A percentile compares a stretch with the other conserved stretches of the same genome.
These are phyloP conservation scores for Aleiodes leptofemur DNA, from an alignment of 2,888 invertebrate species.

Conservation along the genomic window DNA sequence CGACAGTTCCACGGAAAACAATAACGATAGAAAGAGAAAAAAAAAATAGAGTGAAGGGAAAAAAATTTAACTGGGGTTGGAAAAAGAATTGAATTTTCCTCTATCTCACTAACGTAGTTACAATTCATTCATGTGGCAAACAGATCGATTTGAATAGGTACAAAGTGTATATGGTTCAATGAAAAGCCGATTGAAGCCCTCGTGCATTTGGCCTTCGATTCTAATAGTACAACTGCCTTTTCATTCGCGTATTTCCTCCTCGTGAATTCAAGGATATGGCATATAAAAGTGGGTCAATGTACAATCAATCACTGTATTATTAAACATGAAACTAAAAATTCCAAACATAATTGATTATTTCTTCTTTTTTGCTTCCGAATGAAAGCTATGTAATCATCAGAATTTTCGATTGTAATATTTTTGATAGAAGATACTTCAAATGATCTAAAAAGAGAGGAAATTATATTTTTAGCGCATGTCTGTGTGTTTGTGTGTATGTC, in stretches of 20 bases:
- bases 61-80: not conserved
- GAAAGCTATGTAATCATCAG: no score
- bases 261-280: conserved; percentile 14
- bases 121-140: conserved; percentile 31
- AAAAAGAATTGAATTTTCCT: not conserved
- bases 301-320: not conserved
- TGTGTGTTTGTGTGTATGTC: no score
- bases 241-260: conserved; percentile 27
- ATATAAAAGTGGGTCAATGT: conserved; percentile 20
- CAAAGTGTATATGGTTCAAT: conserved; percentile 16
- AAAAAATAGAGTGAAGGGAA: not conserved
- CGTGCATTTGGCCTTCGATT: conserved; percentile 9
- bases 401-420: no score
- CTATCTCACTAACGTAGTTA: not conserved
- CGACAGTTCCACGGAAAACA: conserved; percentile 5
- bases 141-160: conserved; percentile 21
- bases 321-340: no score
- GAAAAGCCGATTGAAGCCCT: conserved; percentile 25
- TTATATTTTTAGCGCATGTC: no score
- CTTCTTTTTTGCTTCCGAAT: no score
- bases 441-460: no score
- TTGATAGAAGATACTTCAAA: no score
- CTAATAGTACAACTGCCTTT: conserved; percentile 11
- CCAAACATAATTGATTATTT: no score
- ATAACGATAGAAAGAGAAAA: not conserved